A percentile compares a stretch with the other conserved stretches of the same genome.
These are phyloP conservation scores for Platysteira castanea DNA, from an alignment of 2,113 vertebrate species.

Conservation along the genomic window DNA sequence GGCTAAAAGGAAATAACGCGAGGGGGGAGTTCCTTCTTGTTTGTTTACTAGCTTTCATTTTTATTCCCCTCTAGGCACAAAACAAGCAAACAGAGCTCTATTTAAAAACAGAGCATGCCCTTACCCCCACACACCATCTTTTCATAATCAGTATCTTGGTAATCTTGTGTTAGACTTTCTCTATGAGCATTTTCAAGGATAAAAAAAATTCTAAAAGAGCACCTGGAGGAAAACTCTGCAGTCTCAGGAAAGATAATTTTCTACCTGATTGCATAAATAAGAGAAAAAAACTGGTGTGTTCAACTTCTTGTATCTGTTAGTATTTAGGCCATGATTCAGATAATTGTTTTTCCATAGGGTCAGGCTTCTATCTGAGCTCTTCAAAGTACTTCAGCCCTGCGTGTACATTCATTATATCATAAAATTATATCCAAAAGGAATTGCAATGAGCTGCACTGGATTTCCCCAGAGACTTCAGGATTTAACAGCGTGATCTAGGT, in stretches of 20 bases:
- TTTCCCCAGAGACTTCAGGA: background rate
- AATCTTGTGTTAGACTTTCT: background rate
- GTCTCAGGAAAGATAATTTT: slow-evolving; percentile 9
- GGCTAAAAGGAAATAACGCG: background rate
- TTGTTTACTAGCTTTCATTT: slow-evolving; percentile 20
- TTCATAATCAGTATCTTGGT: background rate
- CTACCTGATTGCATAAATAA: slow-evolving; percentile 40
- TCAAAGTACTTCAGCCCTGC: background rate
- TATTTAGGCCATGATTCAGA: slow-evolving; percentile 12
- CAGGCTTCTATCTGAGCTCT: background rate
- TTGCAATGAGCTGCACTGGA: background rate
- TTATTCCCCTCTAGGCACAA: background rate
- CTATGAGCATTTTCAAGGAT: background rate
- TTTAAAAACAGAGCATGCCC: background rate
- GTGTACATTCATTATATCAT: background rate
- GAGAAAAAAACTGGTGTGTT: slow-evolving; percentile 1
- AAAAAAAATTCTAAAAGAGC: background rate
- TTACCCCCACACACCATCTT: background rate
- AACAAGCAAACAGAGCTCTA: background rate
- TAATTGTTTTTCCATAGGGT: slow-evolving; percentile 24
- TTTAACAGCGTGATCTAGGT: background rate
- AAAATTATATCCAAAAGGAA: background rate
- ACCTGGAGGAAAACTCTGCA: background rate
- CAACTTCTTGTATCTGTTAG: background rate
- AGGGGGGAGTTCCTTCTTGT: background rate